Evolutionary conservation across 2,888 invertebrate genomes (phyloP), one percentile per base, ranked within the genome.

Genomic region (Lypha dubia): DNA sequence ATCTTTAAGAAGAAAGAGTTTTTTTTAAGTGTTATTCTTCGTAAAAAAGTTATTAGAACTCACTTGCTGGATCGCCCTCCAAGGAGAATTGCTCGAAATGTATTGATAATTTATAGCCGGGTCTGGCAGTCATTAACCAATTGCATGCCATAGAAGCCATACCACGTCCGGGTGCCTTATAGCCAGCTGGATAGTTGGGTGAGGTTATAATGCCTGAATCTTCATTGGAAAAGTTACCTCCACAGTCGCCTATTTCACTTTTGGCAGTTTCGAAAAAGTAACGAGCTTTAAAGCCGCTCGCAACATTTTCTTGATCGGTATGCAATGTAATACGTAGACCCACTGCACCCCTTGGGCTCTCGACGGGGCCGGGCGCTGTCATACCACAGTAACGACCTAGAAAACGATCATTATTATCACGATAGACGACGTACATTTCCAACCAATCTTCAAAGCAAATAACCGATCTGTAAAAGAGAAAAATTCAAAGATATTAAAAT

Each of bases 211-310:
- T 96, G 91, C 95, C 97, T 89, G 95, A 96, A 92, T 96, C 96
- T 89, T 95, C 94, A 88, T 95, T 96, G 88, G 96, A 97, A 90
- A 97, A 96, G 93, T 98, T 97, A 88, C 96, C 96, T 86, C 98
- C 98, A 92, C 98, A 98, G 93, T 98, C 98, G 90, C 97, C 97
- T 90, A 96, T 97, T 91, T 97, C 96, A 46, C 96, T 96, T 93
- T 97, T 96, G 86, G 96, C 96, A 53, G 95, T 94, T 93, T 98
- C 97, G 92, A 99, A 99, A 88, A 97, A 96, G 92, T 98, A 99
- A 88, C 97, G 94, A 15, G 98, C 99, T 92, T 98, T 98, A 93
- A 99, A 99, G 32, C 99, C 99, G 88, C 98, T 98, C 87, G 96
- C 97, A 65, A 98, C 98, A 79, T 95, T 95, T 87, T 96, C 95